Evolutionary conservation across 2,888 invertebrate genomes (phyloP), one percentile per base, ranked within the genome.

Genomic region (Cantharis flavilabris): DNA sequence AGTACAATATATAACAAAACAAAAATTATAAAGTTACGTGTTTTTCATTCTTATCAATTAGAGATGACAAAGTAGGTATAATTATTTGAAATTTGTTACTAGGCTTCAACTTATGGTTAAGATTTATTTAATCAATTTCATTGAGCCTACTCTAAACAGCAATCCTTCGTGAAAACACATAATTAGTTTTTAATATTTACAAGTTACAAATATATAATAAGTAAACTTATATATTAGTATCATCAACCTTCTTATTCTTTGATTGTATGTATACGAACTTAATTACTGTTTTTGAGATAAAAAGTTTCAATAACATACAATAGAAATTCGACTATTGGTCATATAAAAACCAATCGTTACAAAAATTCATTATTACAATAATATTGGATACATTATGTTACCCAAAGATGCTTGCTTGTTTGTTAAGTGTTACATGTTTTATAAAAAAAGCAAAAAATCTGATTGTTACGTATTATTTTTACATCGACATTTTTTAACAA

Each of bases 111-210:
- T 67, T 67, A 67, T 26, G 65, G 65, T 67, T 23, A 67, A 67
- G 65, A 67, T 67, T 67, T 67, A 18, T 67, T 67, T 67, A 23
- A 67, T 67, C 65, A 67, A 67, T 67, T 67, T 67, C 65, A 67
- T 67, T 23, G 65, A 67, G 65, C 65, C 65, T 67, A 67, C 26
- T 67, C 65, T 67, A 67, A 67, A 67, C 65, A 67, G 65, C 65
- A 67, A 67, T 67, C 65, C 65, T 67, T 67, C 65, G 65, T 67
- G 65, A 67, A 67, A 67, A 67, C 65, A 67, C 65, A 67, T 67
- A 67, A 67, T 67, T 67, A 67, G 65, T 67, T 67, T 49, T 67
- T 67, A 67, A 67, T 67, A 67, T 67, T 67, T 67, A 67, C 65
- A 67, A 67, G 65, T 67, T 67, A 67, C 65, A 67, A 67, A 67